Evolutionary conservation across 2,888 invertebrate genomes (phyloP).

Genomic region (Hyposoter dolosus): DNA sequence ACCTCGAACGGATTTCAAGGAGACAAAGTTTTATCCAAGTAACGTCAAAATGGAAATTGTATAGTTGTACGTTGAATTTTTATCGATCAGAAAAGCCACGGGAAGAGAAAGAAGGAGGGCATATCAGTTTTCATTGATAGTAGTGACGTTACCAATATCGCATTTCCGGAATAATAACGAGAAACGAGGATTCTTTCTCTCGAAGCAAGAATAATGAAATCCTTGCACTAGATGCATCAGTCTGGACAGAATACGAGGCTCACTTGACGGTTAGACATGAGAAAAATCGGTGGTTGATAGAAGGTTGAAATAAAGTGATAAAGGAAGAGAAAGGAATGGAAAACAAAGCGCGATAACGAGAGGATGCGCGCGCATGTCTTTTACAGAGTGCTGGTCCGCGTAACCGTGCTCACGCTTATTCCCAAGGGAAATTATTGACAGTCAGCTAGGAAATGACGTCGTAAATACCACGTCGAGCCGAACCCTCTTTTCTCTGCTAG

Average conservation of each 20-base stretch:
- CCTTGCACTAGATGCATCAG: conserved; percentile 6
- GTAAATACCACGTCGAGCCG: conserved; percentile 82
- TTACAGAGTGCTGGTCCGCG: conserved; percentile 55
- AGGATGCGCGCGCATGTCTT: conserved; percentile 69
- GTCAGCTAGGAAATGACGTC: conserved; percentile 84
- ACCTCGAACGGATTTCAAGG: not conserved
- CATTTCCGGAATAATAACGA: conserved; percentile 4
- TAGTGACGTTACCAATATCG: conserved; percentile 10
- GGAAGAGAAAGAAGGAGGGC: not conserved
- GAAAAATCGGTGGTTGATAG: conserved; percentile 14
- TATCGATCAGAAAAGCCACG: not conserved
- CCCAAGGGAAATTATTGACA: conserved; percentile 84
- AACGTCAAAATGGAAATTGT: not conserved
- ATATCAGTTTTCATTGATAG: not conserved
- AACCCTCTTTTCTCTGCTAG: conserved; percentile 72
- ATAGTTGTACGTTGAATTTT: not conserved
- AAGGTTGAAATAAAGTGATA: conserved; percentile 66
- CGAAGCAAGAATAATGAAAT: conserved; percentile 6
- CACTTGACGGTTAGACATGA: conserved; percentile 45
- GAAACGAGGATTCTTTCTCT: not conserved
- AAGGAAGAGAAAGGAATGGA: conserved; percentile 59
- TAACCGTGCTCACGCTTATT: conserved; percentile 79
- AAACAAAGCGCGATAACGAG: conserved; percentile 65
- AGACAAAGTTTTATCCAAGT: conserved; percentile 9
- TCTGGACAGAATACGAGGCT: conserved; percentile 48